Evolutionary conservation across 1,140 invertebrate genomes (phyloP), one percentile per base, ranked within the genome.

Genomic region (Bursaphelenchus mucronatus): DNA sequence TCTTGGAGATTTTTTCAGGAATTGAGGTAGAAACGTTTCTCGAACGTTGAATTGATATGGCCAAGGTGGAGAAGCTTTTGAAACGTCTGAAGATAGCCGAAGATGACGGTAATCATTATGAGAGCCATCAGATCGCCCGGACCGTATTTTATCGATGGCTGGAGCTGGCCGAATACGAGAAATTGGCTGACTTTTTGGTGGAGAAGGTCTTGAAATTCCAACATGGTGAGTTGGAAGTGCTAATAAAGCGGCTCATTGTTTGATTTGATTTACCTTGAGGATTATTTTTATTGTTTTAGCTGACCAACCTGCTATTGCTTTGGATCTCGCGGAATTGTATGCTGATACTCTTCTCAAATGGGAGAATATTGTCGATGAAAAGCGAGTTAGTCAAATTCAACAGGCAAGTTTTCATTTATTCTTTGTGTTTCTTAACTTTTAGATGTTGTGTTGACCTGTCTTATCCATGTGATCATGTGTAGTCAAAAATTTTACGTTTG

Each of bases 91-190:
- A 49, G 13, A n/a, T 13, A 8, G 64, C 70, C 6, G 55, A 73
- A 10, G 19, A 17, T 2, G n/a, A 51, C 11, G 17, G 59, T 43
- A 55, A 74, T 40, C 73, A 67, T 40, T 70, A 70, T 43, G 69
- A 73, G 17, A 70, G 70, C 8, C 69, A 70, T 73, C 69, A 70
- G n/a, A 64, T 73, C 21, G 40, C 58, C n/a, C 40, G 69, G 13
- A 70, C 69, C 13, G n/a, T 70, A 4, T 70, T 46, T 46, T 53
- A 54, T 53, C 54, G 69, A 44, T 19, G 56, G 49, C 39, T 63
- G 15, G 73, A 49, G 21, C 44, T 43, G 19, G n/a, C 51, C n/a
- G 41, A 44, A 10, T 45, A 57, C 17, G 64, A 64, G 10, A 43
- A 65, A 52, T 49, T 70, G 13, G 39, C 58, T 13, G 50, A 56